phyloP scores from a whole-genome alignment of 2,888 invertebrate species.

The Drosophila mimetica region DNA sequence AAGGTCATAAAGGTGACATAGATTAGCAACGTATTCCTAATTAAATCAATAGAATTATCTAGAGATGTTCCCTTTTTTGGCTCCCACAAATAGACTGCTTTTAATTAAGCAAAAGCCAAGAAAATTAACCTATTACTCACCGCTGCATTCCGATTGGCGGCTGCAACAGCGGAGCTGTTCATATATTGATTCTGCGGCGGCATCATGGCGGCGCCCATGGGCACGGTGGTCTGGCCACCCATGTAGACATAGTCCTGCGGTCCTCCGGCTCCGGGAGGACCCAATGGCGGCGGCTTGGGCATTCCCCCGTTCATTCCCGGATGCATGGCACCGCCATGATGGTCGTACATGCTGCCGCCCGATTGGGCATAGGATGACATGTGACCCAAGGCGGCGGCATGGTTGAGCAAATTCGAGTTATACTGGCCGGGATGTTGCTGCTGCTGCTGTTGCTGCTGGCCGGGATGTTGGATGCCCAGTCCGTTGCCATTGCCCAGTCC shows the following conservation, averaged over 20 bases:
- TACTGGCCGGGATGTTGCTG: conserved; percentile 74
- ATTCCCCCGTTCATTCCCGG: conserved; percentile 82
- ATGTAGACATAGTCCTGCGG: conserved; percentile 83
- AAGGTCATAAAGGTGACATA: not conserved
- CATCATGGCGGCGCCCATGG: conserved; percentile 80
- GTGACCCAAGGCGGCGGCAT: conserved; percentile 81
- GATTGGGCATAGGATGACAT: conserved; percentile 82
- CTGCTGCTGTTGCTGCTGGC: conserved; percentile 84
- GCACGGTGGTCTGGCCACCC: conserved; percentile 82
- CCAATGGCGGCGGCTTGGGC: conserved; percentile 70
- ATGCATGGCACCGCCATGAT: conserved; percentile 78
- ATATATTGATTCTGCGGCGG: conserved; percentile 84
- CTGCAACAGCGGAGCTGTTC: conserved; percentile 82
- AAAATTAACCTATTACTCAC: conserved; percentile 73
- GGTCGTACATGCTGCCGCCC: conserved; percentile 84
- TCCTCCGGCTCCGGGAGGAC: conserved; percentile 73
- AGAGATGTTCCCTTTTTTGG: not conserved
- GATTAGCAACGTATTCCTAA: not conserved
- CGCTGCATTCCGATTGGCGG: conserved; percentile 83
- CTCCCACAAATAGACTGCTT: not conserved
- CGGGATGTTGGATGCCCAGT: conserved; percentile 83
- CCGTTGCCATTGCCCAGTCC: conserved; percentile 84
- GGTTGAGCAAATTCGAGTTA: conserved; percentile 83
- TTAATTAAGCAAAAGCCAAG: too few relatives aligned
- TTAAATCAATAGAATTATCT: not conserved